A percentile compares a stretch with the other conserved stretches of the same genome.
Conservation (phyloP, 2,888 invertebrate genomes). For the Hedychridium roseum region DNA sequence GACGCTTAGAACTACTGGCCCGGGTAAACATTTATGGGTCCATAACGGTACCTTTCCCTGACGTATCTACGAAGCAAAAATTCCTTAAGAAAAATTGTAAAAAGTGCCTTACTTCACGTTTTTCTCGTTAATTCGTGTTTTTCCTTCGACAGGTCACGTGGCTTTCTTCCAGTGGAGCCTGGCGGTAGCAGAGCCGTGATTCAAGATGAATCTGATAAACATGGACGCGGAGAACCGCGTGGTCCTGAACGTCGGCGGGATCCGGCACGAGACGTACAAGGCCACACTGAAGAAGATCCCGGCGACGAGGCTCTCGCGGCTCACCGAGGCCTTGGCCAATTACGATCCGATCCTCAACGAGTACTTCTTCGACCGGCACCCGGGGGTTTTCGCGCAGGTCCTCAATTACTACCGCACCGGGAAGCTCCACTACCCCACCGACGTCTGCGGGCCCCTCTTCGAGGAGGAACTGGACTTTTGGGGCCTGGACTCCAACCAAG, state of each 20-base stretch:
- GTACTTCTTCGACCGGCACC: slow-evolving; percentile 99
- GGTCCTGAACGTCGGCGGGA: slow-evolving; percentile 97
- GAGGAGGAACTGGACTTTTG: slow-evolving; percentile 99
- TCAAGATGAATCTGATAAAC: slow-evolving; percentile 86
- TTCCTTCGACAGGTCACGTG: slow-evolving; percentile 45
- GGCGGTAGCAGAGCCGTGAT: slow-evolving; percentile 60
- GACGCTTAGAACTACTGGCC: too few relatives aligned
- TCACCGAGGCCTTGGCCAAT: slow-evolving; percentile 97
- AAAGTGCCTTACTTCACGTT: too few relatives aligned
- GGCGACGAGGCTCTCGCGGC: slow-evolving; percentile 90
- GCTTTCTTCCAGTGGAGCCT: slow-evolving; percentile 49
- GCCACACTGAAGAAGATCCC: slow-evolving; percentile 97
- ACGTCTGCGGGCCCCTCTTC: slow-evolving; percentile 98
- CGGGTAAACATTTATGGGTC: too few relatives aligned
- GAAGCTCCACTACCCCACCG: slow-evolving; percentile 98
- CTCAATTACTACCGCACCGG: slow-evolving; percentile 98
- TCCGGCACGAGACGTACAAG: slow-evolving; percentile 96
- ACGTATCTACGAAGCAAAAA: too few relatives aligned
- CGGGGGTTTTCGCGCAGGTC: slow-evolving; percentile 96
- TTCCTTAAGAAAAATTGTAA: too few relatives aligned
- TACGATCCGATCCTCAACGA: slow-evolving; percentile 99
- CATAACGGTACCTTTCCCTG: too few relatives aligned
- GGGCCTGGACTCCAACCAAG: slow-evolving; percentile 99
- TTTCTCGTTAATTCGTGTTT: background rate
- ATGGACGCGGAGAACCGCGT: slow-evolving; percentile 99